Evolutionary conservation across 2,888 invertebrate species (phyloP).

Genomic region (Acleris holmiana): DNA sequence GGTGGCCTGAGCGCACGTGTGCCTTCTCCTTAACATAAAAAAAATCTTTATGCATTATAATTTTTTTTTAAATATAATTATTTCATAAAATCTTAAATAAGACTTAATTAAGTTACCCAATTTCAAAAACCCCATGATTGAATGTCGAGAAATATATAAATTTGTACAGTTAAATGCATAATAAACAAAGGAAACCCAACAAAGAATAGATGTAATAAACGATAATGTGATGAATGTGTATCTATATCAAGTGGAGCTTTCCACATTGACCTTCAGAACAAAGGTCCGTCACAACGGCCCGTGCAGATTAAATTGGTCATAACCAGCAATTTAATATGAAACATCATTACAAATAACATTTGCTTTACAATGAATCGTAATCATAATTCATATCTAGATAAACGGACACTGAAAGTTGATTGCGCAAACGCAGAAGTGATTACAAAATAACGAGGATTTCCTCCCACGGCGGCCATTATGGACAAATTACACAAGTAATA

Average conservation of each 20-base stretch:
- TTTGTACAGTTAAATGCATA: too few relatives aligned
- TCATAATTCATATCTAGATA: conserved; percentile 69
- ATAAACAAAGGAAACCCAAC: neutral
- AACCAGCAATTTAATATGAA: conserved; percentile 41
- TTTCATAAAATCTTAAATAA: too few relatives aligned
- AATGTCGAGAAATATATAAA: too few relatives aligned
- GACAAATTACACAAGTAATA: conserved; percentile 72
- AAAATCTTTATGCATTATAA: too few relatives aligned
- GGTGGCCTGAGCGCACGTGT: too few relatives aligned
- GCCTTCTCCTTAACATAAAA: too few relatives aligned
- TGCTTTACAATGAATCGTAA: conserved; percentile 77
- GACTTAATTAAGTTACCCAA: neutral
- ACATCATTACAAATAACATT: conserved; percentile 62
- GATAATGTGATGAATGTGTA: conserved; percentile 15
- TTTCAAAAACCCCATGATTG: neutral
- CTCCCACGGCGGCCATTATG: conserved; percentile 67
- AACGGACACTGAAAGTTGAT: conserved; percentile 65
- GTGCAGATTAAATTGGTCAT: conserved; percentile 31
- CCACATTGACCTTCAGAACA: conserved; percentile 23
- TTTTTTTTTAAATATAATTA: too few relatives aligned
- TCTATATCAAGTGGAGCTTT: conserved; percentile 19
- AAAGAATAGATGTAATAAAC: conserved; percentile 2
- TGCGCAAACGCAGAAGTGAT: conserved; percentile 63
- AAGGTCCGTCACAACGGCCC: conserved; percentile 20
- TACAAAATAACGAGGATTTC: conserved; percentile 76